Conservation (phyloP, 2,888 invertebrate species). For the Eristalis tenax region DNA sequence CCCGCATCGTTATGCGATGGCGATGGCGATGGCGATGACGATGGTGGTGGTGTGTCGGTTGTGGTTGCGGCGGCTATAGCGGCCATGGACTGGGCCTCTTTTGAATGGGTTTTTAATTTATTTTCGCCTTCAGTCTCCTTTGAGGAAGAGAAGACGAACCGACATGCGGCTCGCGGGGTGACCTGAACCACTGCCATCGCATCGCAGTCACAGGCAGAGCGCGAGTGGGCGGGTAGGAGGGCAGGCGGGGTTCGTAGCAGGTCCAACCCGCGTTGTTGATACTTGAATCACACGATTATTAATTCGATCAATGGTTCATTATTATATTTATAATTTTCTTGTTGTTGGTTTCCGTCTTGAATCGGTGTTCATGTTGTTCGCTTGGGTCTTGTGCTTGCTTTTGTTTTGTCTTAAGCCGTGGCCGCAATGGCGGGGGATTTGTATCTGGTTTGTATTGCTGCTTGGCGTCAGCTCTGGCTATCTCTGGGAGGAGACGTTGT, state of each 20-base stretch:
- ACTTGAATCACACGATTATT: constrained; percentile 69
- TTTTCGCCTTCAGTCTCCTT: constrained; percentile 70
- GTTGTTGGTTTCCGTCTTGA: neutral
- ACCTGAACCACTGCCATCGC: constrained; percentile 1
- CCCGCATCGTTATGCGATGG: constrained; percentile 31
- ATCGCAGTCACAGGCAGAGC: neutral
- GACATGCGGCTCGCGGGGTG: constrained; percentile 25
- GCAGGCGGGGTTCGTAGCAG: neutral
- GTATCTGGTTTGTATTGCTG: neutral
- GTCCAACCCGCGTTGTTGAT: constrained; percentile 50
- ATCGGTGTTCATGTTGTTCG: neutral
- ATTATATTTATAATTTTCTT: constrained; percentile 37
- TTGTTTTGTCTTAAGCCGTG: neutral
- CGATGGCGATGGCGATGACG: neutral
- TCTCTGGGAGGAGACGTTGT: neutral
- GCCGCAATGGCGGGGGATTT: constrained; percentile 4
- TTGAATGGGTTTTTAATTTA: constrained; percentile 69
- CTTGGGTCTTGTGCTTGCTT: neutral
- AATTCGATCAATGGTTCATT: constrained; percentile 68
- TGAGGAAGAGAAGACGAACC: constrained; percentile 67
- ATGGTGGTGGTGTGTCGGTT: neutral
- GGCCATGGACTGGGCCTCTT: constrained; percentile 34
- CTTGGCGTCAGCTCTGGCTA: neutral
- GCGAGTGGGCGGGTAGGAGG: neutral
- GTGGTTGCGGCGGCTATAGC: neutral